Percentiles rank a stretch among this genome's conserved stretches.
Evolutionary conservation across 2,888 invertebrate species (phyloP).

Genomic region (Stenodera caucasica): DNA sequence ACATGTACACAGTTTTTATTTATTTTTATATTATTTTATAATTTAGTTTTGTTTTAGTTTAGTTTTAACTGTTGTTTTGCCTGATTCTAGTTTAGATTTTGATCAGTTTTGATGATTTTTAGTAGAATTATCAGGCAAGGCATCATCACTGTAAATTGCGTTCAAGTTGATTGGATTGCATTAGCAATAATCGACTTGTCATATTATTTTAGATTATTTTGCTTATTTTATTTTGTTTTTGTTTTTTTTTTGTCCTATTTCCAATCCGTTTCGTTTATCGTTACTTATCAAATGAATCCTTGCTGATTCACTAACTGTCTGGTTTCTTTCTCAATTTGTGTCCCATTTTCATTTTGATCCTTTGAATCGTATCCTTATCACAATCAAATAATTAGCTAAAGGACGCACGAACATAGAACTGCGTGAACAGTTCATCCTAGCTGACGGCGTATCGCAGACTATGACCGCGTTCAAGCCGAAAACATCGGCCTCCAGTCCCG

Average conservation of each 20-base stretch:
- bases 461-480: slow-evolving; percentile 98
- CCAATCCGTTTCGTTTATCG: slow-evolving; percentile 14
- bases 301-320: slow-evolving; percentile 7
- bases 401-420: slow-evolving; percentile 99
- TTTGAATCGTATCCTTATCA: neutral
- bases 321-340: slow-evolving; percentile 9
- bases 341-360: neutral
- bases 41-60: slow-evolving; percentile 9
- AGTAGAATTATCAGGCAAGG: slow-evolving; percentile 10
- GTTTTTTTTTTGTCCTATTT: slow-evolving; percentile 17
- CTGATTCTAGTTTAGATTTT: slow-evolving; percentile 7
- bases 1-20: slow-evolving; percentile 25
- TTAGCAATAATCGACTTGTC: slow-evolving; percentile 4
- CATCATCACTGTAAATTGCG: slow-evolving; percentile 1
- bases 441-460: slow-evolving; percentile 97
- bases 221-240: slow-evolving; percentile 49
- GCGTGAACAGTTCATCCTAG: slow-evolving; percentile 98
- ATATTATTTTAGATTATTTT: slow-evolving; percentile 33
- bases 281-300: slow-evolving; percentile 1
- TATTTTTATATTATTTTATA: slow-evolving; percentile 9
- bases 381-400: slow-evolving; percentile 72
- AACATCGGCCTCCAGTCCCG: slow-evolving; percentile 78
- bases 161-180: neutral
- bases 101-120: neutral
- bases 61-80: slow-evolving; percentile 18